Conservation (phyloP, 2,888 invertebrate species). For the Ophion ellenae region DNA sequence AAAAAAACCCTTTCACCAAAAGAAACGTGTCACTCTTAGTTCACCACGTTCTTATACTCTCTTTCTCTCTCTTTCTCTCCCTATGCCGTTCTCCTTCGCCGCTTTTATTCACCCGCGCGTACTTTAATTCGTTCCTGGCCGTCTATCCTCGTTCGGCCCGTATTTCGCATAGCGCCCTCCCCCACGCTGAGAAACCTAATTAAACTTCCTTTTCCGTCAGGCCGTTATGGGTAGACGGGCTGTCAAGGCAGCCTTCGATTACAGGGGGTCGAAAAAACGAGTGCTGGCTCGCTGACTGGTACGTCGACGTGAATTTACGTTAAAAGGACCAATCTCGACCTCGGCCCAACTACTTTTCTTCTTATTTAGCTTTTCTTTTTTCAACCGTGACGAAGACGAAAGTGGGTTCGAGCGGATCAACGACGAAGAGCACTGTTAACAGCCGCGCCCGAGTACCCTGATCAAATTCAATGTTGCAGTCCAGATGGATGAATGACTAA, state of each 20-base stretch:
- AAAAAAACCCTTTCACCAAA: constrained; percentile 35
- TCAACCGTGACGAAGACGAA: constrained; percentile 13
- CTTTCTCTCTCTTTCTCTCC: constrained; percentile 33
- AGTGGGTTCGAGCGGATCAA: background rate
- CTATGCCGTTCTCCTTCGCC: constrained; percentile 1
- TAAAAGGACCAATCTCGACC: constrained; percentile 26
- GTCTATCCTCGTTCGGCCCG: constrained; percentile 29
- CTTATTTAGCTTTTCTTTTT: constrained; percentile 33
- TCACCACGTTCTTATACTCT: constrained; percentile 28
- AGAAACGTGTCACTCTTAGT: constrained; percentile 36
- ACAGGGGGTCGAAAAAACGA: constrained; percentile 38
- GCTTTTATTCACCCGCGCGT: constrained; percentile 36
- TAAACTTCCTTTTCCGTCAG: constrained; percentile 69
- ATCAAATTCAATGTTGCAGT: constrained; percentile 20
- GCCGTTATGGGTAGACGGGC: constrained; percentile 16
- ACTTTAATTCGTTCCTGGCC: constrained; percentile 28
- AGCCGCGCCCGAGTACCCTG: constrained; percentile 13
- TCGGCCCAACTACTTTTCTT: constrained; percentile 29
- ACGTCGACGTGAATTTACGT: constrained; percentile 53
- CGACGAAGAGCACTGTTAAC: constrained; percentile 31
- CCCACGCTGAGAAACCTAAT: constrained; percentile 68
- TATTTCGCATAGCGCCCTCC: constrained; percentile 26
- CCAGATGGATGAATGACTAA: background rate
- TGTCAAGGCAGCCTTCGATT: constrained; percentile 48
- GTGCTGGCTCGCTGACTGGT: background rate